A percentile compares a stretch with the other conserved stretches of the same genome.
Conservation (phyloP, 92 coral and sea anemone species). For the Porites rus region DNA sequence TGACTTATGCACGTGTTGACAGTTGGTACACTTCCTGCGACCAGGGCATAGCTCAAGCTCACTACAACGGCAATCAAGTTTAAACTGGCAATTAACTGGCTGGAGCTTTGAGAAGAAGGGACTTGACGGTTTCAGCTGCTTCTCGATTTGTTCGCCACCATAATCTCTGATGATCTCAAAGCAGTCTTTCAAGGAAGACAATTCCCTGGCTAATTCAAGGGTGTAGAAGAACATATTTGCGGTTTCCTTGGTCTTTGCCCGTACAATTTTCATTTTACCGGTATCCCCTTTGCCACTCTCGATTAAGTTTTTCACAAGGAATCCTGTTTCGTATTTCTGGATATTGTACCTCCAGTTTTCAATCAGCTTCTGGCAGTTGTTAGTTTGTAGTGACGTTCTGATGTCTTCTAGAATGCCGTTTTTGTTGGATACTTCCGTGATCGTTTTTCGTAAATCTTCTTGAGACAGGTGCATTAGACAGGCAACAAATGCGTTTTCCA, state of each 20-base stretch:
- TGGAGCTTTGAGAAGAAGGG: constrained; percentile 56
- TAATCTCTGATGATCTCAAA: constrained; percentile 67
- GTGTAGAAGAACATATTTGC: constrained; percentile 59
- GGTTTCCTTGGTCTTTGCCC: constrained; percentile 56
- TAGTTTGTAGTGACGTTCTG: not conserved
- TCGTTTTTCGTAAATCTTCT: not conserved
- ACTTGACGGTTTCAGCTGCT: constrained; percentile 51
- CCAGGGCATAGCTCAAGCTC: not conserved
- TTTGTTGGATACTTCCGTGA: not conserved
- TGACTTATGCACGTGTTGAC: constrained; percentile 53
- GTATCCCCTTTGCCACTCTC: constrained; percentile 23
- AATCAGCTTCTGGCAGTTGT: not conserved
- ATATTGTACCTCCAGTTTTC: not conserved
- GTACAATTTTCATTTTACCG: constrained; percentile 62
- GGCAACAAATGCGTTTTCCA: not conserved
- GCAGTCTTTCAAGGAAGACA: not conserved
- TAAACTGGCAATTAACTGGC: constrained; percentile 15
- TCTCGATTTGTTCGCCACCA: constrained; percentile 52
- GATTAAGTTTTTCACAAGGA: constrained; percentile 22
- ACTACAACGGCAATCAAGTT: constrained; percentile 42
- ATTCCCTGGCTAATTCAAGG: constrained; percentile 30
- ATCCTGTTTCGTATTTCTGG: constrained; percentile 34
- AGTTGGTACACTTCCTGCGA: constrained; percentile 28
- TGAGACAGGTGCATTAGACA: constrained; percentile 11
- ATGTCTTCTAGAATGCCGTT: not conserved